These are phyloP conservation scores for Poecilus cupreus DNA, from an alignment of 2,888 invertebrate species.

Conservation along the genomic window DNA sequence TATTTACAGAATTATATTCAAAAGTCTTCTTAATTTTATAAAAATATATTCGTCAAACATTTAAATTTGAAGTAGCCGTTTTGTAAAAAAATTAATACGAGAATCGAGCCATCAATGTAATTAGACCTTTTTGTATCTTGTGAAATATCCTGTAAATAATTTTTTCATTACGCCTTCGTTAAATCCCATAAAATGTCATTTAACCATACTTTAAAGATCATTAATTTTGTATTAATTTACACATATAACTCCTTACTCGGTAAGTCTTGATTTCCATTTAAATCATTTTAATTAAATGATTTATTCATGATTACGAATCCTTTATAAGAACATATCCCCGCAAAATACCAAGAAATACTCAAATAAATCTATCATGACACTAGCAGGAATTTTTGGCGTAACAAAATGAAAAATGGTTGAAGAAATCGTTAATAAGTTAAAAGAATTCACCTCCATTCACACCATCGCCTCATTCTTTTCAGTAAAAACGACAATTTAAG, in stretches of 20 bases:
- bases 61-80: too few species aligned
- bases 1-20: too few species aligned
- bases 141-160: constrained; percentile 18
- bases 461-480: neutral
- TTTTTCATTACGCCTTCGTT: constrained; percentile 29
- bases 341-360: neutral
- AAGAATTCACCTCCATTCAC: neutral
- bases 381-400: neutral
- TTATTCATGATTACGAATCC: constrained; percentile 17
- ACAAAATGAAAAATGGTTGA: neutral
- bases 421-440: neutral
- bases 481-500: neutral
- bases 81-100: too few species aligned
- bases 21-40: too few species aligned
- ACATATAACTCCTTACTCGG: neutral
- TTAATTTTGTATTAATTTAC: constrained; percentile 39
- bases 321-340: neutral
- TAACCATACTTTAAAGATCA: constrained; percentile 28
- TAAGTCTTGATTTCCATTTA: constrained; percentile 2
- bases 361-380: neutral
- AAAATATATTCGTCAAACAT: too few species aligned
- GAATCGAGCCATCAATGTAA: constrained; percentile 29
- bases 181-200: constrained; percentile 28
- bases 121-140: constrained; percentile 3
- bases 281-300: constrained; percentile 38